Base-by-base conservation (phyloP, 1,140 invertebrate species). In the Cydia splendana region DNA sequence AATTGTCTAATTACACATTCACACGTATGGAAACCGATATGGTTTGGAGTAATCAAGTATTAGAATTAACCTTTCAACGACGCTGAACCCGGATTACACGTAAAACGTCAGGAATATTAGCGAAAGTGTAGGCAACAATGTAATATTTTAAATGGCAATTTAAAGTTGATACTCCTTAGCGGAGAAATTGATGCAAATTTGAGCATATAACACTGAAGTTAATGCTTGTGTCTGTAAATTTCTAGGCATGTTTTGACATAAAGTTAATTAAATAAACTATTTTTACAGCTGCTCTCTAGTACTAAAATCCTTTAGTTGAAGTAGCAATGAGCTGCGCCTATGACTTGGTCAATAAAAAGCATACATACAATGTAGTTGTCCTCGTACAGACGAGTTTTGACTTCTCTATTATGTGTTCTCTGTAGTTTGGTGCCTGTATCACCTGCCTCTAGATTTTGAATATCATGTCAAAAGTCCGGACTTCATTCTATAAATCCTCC, bases 1-100 rank as follows among this genome's bases (percentile, higher is more conserved):
- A 75, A 79, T 75, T 79, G 67, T 79, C 75, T 76, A 76, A 79
- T 79, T 79, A 79, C 65, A 76, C 57, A 79, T 77, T 79, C 75
- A 75, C 74, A 18, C 51, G 67, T 71, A 71, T 71, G 67, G 18
- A 45, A 71, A 45, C 67, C 9, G 34, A 71, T 71, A 71, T 71
- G 67, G 67, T 71, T 67, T 18, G n/a, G 12, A 34, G 67, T 71
- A 71, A 18, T 71, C 45, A 71, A 38, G 67, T 38, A 71, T 71
- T 71, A 71, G 34, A 45, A 71, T 71, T 71, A 12, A 71, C 34
- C 67, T 42, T 38, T 71, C 15, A 15, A 67, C 5, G 34, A 18
- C 20, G n/a, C 30, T 45, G 34, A 71, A 71, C 67, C 67, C 34
- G 67, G 67, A 71, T 71, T 34, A 42, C 34, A 13, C 65, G 28